phyloP scores from a whole-genome alignment of 2,113 vertebrate genomes.

The Carettochelys insculpta region DNA sequence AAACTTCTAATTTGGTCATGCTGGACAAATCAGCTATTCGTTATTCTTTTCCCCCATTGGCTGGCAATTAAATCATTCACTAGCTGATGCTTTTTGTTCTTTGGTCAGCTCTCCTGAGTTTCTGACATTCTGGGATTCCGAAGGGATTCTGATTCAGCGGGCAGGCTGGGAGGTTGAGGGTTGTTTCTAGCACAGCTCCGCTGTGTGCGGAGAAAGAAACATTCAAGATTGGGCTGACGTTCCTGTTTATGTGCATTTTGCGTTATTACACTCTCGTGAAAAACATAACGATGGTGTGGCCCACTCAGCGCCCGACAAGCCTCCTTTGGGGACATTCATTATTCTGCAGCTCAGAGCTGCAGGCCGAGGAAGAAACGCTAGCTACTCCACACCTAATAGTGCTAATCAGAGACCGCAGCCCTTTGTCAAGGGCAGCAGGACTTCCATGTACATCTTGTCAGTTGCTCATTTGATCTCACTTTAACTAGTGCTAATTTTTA shows the following conservation, averaged over 20 bases:
- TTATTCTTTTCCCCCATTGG: neutral
- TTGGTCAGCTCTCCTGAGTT: neutral
- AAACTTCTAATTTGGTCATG: neutral
- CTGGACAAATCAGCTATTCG: rapidly evolving
- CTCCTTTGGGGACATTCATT: neutral
- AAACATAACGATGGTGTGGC: neutral
- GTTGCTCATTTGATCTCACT: neutral
- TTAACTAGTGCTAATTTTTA: neutral
- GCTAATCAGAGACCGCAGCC: neutral
- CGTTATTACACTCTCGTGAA: neutral
- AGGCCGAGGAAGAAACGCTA: neutral
- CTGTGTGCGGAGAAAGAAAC: neutral
- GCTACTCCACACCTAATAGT: neutral
- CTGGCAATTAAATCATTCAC: neutral
- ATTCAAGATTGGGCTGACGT: neutral
- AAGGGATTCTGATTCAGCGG: neutral
- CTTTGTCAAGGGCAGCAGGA: neutral
- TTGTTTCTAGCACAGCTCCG: neutral
- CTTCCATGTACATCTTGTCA: neutral
- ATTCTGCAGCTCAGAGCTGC: neutral
- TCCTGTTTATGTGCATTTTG: neutral
- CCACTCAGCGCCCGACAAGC: neutral
- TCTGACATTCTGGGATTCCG: rapidly evolving
- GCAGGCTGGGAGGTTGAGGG: neutral
- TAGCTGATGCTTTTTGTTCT: neutral